Evolutionary conservation across 2,113 vertebrate species (phyloP).

Genomic region (Heterotilapia buettikoferi): DNA sequence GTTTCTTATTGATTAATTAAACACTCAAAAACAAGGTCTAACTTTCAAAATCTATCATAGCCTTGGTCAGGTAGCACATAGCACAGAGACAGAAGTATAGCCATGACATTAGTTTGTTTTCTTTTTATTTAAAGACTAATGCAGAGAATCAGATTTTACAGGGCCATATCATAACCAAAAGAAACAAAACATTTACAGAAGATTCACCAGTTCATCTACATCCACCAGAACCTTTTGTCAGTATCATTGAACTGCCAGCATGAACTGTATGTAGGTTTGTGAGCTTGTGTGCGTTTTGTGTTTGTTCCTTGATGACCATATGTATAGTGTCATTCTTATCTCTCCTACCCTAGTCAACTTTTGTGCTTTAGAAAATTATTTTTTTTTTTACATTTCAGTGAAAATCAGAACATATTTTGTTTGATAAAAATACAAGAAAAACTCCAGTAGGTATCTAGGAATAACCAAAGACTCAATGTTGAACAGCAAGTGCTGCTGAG

Average conservation of each 20-base stretch:
- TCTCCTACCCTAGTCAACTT: slow-evolving; percentile 34
- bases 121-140: slow-evolving; percentile 78
- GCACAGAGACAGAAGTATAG: slow-evolving; percentile 10
- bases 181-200: slow-evolving; percentile 73
- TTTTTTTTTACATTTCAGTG: slow-evolving; percentile 61
- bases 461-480: slow-evolving; percentile 60
- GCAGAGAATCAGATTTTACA: slow-evolving; percentile 76
- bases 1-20: not conserved
- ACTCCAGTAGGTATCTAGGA: slow-evolving; percentile 56
- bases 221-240: slow-evolving; percentile 39
- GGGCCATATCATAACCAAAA: slow-evolving; percentile 73
- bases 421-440: slow-evolving; percentile 65
- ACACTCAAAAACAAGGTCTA: not conserved
- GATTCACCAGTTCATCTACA: slow-evolving; percentile 53
- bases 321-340: slow-evolving; percentile 21
- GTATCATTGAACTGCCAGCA: slow-evolving; percentile 31
- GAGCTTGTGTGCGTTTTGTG: slow-evolving; percentile 24
- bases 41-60: not conserved
- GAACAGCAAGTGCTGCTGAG: slow-evolving; percentile 57
- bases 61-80: not conserved
- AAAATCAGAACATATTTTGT: slow-evolving; percentile 63
- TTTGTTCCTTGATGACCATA: slow-evolving; percentile 33
- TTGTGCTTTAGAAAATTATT: slow-evolving; percentile 70
- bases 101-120: slow-evolving; percentile 47
- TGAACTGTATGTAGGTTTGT: slow-evolving; percentile 27